These are phyloP conservation scores for Heterodera schachtii DNA, from an alignment of 1,140 invertebrate species.

Conservation along the genomic window DNA sequence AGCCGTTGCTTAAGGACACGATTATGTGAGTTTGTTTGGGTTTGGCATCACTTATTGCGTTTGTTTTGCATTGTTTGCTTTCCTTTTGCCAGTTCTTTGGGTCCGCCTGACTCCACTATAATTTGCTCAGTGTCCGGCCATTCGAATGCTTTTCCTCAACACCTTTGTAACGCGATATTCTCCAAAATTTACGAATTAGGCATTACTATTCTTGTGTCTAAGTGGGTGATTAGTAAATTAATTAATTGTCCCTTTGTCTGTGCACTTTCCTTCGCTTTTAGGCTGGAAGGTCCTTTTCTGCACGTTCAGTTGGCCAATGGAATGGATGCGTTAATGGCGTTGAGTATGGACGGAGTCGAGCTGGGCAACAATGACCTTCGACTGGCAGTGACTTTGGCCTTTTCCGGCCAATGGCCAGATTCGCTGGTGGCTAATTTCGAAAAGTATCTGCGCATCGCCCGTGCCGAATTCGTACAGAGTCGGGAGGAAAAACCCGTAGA, in stretches of 20 bases:
- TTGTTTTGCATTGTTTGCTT: neutral
- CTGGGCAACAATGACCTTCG: slow-evolving; percentile 26
- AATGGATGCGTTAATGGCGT: slow-evolving; percentile 57
- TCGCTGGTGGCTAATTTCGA: neutral
- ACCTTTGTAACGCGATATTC: slow-evolving; percentile 45
- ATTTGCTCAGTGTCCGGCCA: slow-evolving; percentile 46
- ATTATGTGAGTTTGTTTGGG: slow-evolving; percentile 21
- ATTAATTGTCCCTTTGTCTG: neutral
- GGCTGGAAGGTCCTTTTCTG: slow-evolving; percentile 51
- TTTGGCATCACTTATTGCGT: slow-evolving; percentile 16
- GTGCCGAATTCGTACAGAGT: neutral
- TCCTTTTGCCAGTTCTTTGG: slow-evolving; percentile 54
- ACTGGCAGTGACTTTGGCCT: slow-evolving; percentile 38
- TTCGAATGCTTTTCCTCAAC: slow-evolving; percentile 43
- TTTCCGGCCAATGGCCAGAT: slow-evolving; percentile 39
- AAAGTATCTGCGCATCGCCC: neutral
- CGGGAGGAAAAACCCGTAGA: neutral
- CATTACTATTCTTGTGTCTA: slow-evolving; percentile 36
- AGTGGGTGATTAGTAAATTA: slow-evolving; percentile 20
- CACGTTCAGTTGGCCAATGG: slow-evolving; percentile 56
- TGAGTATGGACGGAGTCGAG: slow-evolving; percentile 62
- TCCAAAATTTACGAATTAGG: slow-evolving; percentile 50
- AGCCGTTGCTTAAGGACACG: slow-evolving; percentile 31
- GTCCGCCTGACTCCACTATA: slow-evolving; percentile 59
- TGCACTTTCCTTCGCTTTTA: slow-evolving; percentile 33